A percentile compares a stretch with the other conserved stretches of the same genome.
Evolutionary conservation across 2,888 invertebrate genomes (phyloP).

Genomic region (Rapana venosa): DNA sequence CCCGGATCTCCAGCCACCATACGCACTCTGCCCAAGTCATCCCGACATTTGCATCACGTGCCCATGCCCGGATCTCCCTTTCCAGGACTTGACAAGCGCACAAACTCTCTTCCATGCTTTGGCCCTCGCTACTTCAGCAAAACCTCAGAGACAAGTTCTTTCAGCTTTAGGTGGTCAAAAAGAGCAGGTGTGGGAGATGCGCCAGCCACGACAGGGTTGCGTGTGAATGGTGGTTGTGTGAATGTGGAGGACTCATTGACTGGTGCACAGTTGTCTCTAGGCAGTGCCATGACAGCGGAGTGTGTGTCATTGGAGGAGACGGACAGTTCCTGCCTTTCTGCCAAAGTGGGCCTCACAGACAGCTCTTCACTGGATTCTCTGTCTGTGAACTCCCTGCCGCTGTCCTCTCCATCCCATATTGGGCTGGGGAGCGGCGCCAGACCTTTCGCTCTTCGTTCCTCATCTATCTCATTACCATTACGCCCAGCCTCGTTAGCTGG

Average conservation of each 20-base stretch:
- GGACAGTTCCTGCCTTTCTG: background rate
- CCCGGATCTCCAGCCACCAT: background rate
- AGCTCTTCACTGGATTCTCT: background rate
- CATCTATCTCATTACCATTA: background rate
- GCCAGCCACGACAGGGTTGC: background rate
- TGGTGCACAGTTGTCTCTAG: background rate
- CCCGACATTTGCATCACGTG: conserved; percentile 35
- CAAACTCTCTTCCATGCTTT: conserved; percentile 30
- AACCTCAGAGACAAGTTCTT: background rate
- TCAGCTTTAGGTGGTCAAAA: background rate
- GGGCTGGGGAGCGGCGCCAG: background rate
- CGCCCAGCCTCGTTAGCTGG: conserved; percentile 20
- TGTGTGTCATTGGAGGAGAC: background rate
- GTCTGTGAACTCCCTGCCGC: background rate
- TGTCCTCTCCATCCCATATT: background rate
- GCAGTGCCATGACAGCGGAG: conserved; percentile 5
- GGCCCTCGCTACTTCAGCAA: conserved; percentile 30
- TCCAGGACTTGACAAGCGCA: conserved; percentile 21
- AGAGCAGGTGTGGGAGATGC: background rate
- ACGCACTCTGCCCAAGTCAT: conserved; percentile 26
- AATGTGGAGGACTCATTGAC: background rate
- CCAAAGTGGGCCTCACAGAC: background rate
- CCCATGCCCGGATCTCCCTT: conserved; percentile 41
- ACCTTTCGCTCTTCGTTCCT: background rate
- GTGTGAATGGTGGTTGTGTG: background rate